These are phyloP conservation scores for Vidua chalybeata DNA, from an alignment of 2,113 vertebrate genomes.

Conservation along the genomic window DNA sequence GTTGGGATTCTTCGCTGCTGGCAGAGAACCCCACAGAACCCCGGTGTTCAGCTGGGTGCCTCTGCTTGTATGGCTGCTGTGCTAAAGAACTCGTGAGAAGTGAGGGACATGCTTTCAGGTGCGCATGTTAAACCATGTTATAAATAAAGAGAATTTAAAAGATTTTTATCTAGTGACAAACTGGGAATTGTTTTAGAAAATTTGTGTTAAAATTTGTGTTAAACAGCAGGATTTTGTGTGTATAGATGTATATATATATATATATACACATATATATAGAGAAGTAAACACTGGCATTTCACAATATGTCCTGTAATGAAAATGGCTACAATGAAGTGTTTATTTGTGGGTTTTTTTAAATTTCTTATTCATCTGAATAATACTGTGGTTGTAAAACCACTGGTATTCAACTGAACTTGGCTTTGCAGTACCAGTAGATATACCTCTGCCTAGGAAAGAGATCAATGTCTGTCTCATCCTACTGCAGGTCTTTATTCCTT, in stretches of 20 bases:
- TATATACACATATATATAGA: fast-evolving
- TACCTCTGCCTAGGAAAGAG: not conserved
- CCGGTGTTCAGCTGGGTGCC: fast-evolving
- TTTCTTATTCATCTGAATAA: not conserved
- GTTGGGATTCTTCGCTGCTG: not conserved
- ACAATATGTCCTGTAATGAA: fast-evolving
- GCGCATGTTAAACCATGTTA: not conserved
- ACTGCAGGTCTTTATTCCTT: not conserved
- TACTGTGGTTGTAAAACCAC: not conserved
- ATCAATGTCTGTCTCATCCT: not conserved
- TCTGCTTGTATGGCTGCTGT: not conserved
- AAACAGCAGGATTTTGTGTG: not conserved
- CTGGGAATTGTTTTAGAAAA: not conserved
- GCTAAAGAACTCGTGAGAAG: not conserved
- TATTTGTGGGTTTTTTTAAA: not conserved
- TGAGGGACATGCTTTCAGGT: not conserved
- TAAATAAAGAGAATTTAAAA: not conserved
- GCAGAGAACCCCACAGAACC: not conserved
- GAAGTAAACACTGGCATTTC: not conserved
- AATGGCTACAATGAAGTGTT: not conserved
- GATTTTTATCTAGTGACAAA: not conserved
- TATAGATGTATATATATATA: fast-evolving
- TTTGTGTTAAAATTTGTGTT: not conserved
- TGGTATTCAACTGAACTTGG: not conserved
- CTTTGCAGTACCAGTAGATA: not conserved